These are phyloP conservation scores for Laothoe populi DNA, from an alignment of 2,888 invertebrate genomes.

Conservation along the genomic window DNA sequence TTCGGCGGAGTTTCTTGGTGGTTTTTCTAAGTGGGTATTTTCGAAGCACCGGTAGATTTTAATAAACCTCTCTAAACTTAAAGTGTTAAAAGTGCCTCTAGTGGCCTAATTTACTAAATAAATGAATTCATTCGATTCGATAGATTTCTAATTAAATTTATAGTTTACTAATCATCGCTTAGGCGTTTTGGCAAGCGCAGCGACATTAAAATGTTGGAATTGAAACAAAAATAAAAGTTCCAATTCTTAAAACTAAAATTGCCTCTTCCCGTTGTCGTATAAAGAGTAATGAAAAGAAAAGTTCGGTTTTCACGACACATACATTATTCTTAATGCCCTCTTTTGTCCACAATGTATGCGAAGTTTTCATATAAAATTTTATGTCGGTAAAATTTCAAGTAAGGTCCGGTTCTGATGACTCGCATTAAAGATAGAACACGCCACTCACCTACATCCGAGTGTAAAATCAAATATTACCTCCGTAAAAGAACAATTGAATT, in stretches of 20 bases:
- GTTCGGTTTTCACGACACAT: conserved; percentile 68
- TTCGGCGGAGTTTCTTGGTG: too few relatives aligned
- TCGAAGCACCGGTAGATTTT: too few relatives aligned
- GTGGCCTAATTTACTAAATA: too few relatives aligned
- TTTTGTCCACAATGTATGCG: conserved; percentile 73
- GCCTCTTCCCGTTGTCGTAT: conserved; percentile 55
- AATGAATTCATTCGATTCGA: too few relatives aligned
- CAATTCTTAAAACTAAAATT: conserved; percentile 47
- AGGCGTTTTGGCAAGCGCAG: conserved; percentile 23
- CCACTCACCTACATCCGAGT: conserved; percentile 7
- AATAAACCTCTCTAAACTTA: too few relatives aligned
- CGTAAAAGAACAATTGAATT: conserved; percentile 8
- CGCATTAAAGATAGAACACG: conserved; percentile 36
- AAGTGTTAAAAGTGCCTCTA: too few relatives aligned
- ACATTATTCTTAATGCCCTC: conserved; percentile 70
- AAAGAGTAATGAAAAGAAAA: conserved; percentile 72
- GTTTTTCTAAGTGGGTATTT: too few relatives aligned
- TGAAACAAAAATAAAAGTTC: conserved; percentile 42
- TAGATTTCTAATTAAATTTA: background rate
- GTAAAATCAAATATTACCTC: conserved; percentile 4
- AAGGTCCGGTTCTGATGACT: conserved; percentile 57
- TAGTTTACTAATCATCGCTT: conserved; percentile 2
- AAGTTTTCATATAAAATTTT: conserved; percentile 73
- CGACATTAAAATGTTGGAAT: conserved; percentile 24
- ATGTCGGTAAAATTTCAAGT: conserved; percentile 59